Percentiles rank a stretch among this genome's conserved stretches.
phyloP scores from a whole-genome alignment of 2,113 vertebrate species.

The Percina caprodes region DNA sequence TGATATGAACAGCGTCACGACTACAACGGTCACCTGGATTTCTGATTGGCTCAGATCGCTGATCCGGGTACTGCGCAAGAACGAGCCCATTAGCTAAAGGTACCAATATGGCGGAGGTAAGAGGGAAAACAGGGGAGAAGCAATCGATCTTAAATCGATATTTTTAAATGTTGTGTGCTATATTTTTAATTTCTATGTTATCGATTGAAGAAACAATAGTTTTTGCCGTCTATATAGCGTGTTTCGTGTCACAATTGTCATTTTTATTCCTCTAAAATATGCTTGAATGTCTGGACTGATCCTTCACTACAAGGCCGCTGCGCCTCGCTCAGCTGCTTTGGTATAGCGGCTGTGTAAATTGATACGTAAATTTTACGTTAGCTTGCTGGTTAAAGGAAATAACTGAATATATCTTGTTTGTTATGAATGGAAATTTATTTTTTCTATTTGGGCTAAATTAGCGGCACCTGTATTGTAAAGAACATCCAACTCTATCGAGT shows the following conservation, averaged over 20 bases:
- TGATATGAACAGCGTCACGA: conserved; percentile 74
- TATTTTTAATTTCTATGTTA: conserved; percentile 60
- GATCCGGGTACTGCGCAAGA: conserved; percentile 92
- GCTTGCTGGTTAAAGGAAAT: conserved; percentile 64
- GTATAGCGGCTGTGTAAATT: conserved; percentile 79
- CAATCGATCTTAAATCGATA: conserved; percentile 82
- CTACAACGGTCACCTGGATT: conserved; percentile 61
- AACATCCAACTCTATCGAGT: neutral
- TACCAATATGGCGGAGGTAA: conserved; percentile 99
- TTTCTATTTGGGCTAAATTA: neutral
- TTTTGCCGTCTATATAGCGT: conserved; percentile 59
- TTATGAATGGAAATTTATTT: conserved; percentile 37
- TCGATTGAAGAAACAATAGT: conserved; percentile 67
- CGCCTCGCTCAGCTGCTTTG: conserved; percentile 80
- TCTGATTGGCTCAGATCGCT: conserved; percentile 88
- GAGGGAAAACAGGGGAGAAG: conserved; percentile 90
- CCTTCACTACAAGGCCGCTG: conserved; percentile 88
- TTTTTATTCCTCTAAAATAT: conserved; percentile 62
- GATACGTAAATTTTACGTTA: conserved; percentile 79
- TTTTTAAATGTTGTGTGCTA: conserved; percentile 54
- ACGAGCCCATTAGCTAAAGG: conserved; percentile 92
- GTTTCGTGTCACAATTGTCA: conserved; percentile 44
- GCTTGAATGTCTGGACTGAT: conserved; percentile 79
- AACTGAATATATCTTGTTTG: neutral
- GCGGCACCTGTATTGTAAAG: neutral